Conservation (phyloP, 2,113 vertebrate genomes). For the Malurus alboscapulatus region DNA sequence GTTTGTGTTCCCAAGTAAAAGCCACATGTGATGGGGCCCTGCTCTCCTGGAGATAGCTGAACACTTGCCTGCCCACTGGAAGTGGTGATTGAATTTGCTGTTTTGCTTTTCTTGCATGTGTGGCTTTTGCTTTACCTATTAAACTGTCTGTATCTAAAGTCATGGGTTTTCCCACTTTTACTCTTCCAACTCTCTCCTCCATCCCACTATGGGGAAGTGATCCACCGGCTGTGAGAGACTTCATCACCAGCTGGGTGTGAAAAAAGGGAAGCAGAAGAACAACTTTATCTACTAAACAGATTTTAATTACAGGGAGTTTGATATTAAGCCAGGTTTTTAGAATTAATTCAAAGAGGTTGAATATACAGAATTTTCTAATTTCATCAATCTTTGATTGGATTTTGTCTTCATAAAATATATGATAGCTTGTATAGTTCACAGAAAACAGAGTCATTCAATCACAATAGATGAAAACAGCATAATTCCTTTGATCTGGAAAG, state of each 20-base stretch:
- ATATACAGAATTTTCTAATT: background rate
- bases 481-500: background rate
- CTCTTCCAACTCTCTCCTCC: background rate
- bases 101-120: background rate
- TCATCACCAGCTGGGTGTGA: background rate
- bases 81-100: background rate
- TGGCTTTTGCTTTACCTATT: background rate
- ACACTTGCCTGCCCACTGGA: too few species aligned
- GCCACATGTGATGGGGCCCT: fast-evolving
- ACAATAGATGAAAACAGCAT: background rate
- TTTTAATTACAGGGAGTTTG: background rate
- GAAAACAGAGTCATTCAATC: background rate
- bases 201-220: background rate
- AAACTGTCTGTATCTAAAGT: background rate
- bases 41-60: background rate
- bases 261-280: background rate
- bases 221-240: fast-evolving
- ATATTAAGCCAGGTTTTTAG: background rate
- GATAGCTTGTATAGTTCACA: background rate
- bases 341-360: background rate
- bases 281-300: background rate
- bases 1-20: background rate
- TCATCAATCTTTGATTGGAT: background rate
- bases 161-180: background rate
- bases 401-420: background rate